Percentiles rank a stretch among this genome's conserved stretches.
These are phyloP conservation scores for Mesoligia furuncula DNA, from an alignment of 2,888 invertebrate species.

Conservation along the genomic window DNA sequence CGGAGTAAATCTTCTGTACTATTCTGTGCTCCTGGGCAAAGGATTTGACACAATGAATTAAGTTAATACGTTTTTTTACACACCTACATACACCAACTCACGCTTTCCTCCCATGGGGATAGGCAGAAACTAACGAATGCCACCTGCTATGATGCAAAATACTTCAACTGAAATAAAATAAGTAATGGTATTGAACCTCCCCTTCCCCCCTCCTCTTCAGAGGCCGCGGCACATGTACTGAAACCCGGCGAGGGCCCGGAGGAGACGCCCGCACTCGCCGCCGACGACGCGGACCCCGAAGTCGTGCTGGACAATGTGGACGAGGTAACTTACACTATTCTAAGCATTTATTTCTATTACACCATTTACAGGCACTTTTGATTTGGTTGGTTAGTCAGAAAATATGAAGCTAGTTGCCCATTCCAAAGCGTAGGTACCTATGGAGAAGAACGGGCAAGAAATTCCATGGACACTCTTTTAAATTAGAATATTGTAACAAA, in stretches of 20 bases:
- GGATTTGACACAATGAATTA: too few species aligned
- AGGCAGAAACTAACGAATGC: too few species aligned
- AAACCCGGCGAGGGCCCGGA: constrained; percentile 77
- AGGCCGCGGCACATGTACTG: constrained; percentile 93
- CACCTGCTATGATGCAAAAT: too few species aligned
- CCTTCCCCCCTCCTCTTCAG: constrained; percentile 71
- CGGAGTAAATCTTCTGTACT: too few species aligned
- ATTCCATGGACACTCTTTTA: background rate
- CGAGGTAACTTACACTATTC: constrained; percentile 69
- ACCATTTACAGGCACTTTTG: background rate
- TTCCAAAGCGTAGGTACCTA: background rate
- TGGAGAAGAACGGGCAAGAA: background rate
- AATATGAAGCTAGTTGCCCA: background rate
- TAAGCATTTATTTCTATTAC: background rate
- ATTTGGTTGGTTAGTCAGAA: background rate
- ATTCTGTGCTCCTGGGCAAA: too few species aligned
- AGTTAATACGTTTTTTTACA: too few species aligned
- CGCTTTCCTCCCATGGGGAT: too few species aligned
- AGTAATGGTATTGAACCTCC: background rate
- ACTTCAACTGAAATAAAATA: too few species aligned
- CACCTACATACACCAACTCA: too few species aligned
- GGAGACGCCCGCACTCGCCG: constrained; percentile 57
- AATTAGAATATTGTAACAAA: background rate
- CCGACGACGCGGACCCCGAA: constrained; percentile 69
- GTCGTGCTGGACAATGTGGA: constrained; percentile 79